phyloP scores from a whole-genome alignment of 2,797 vertebrate species.

The Petrocephalus schoutedeni region DNA sequence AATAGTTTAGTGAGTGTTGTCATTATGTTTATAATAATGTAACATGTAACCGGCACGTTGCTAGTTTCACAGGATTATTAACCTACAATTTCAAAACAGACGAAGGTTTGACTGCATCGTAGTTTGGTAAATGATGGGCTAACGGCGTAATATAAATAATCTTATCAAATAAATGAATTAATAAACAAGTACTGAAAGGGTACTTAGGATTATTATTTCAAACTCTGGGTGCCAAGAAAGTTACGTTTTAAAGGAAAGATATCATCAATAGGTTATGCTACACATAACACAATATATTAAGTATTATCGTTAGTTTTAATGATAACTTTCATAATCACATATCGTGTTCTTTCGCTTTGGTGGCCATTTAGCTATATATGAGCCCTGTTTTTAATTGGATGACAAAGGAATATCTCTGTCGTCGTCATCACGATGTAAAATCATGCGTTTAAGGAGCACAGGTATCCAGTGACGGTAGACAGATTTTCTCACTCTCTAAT shows the following conservation, averaged over 20 bases:
- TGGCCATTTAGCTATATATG: not conserved
- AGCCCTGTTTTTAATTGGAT: not conserved
- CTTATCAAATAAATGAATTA: not conserved
- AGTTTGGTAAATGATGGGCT: not conserved
- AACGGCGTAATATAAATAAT: not conserved
- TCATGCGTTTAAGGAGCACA: not conserved
- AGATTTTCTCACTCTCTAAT: constrained; percentile 4
- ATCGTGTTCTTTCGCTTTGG: not conserved
- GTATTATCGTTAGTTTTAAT: not conserved
- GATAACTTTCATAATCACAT: not conserved
- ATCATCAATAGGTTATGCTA: not conserved
- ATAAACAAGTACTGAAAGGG: not conserved
- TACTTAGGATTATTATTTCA: not conserved
- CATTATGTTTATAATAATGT: not conserved
- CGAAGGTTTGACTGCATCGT: not conserved
- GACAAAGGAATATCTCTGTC: not conserved
- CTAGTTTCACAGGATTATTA: not conserved
- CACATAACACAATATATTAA: not conserved
- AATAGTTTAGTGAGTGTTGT: not conserved
- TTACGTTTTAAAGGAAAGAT: not conserved
- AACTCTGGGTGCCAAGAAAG: not conserved
- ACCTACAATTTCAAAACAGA: not conserved
- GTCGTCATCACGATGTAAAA: not conserved
- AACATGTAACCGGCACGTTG: not conserved
- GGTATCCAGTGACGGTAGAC: not conserved